These are phyloP conservation scores for Bucorvus abyssinicus DNA, from an alignment of 2,797 vertebrate genomes.

Conservation along the genomic window DNA sequence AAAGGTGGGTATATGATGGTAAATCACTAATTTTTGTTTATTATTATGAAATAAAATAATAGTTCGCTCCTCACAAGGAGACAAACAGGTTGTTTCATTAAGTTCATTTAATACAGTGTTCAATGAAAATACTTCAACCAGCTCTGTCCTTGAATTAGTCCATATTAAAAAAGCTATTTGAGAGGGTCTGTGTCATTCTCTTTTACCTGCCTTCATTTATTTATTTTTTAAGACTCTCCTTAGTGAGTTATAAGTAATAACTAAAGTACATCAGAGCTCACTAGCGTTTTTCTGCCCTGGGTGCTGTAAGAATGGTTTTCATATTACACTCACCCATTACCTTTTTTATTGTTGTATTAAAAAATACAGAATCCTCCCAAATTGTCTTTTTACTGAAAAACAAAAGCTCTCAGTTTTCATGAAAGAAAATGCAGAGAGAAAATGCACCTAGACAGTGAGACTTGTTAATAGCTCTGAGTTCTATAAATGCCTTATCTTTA, in stretches of 20 bases:
- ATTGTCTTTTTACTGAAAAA: not conserved
- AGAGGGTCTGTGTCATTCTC: not conserved
- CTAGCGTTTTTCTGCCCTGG: not conserved
- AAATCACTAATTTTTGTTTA: not conserved
- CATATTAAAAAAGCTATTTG: not conserved
- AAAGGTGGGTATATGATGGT: not conserved
- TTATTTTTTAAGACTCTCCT: not conserved
- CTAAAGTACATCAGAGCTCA: not conserved
- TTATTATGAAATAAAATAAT: not conserved
- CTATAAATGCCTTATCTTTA: not conserved
- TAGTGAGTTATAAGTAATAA: not conserved
- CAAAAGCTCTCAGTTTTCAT: not conserved
- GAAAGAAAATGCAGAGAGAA: not conserved
- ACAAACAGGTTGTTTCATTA: not conserved
- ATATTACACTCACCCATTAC: not conserved
- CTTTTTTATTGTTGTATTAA: not conserved
- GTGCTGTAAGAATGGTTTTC: not conserved
- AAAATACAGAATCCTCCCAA: not conserved
- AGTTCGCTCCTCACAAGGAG: not conserved
- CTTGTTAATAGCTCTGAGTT: not conserved
- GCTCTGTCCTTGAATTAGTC: accelerated
- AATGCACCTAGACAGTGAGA: not conserved
- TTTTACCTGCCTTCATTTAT: not conserved
- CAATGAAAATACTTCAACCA: not conserved
- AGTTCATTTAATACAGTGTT: not conserved